phyloP scores from a whole-genome alignment of 2,797 vertebrate species.

The Clangula hyemalis region DNA sequence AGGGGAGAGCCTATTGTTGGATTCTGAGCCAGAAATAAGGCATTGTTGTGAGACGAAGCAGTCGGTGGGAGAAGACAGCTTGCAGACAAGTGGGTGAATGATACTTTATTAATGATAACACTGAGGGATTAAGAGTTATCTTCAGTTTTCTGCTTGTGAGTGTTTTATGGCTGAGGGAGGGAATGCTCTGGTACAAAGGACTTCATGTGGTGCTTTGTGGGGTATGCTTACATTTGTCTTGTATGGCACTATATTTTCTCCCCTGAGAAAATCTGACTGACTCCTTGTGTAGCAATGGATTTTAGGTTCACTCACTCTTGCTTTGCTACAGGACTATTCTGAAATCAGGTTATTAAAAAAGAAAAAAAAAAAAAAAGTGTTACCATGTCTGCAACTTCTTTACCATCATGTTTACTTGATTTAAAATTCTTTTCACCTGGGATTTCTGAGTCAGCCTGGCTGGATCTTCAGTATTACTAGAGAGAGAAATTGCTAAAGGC shows the following conservation, averaged over 20 bases:
- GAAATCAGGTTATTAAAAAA: neutral
- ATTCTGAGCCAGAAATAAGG: constrained; percentile 47
- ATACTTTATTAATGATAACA: constrained; percentile 43
- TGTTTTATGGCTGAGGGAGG: neutral
- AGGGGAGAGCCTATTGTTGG: constrained; percentile 66
- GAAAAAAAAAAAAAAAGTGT: neutral
- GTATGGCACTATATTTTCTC: neutral
- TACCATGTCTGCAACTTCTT: neutral
- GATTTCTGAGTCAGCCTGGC: neutral
- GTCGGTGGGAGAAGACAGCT: constrained; percentile 33
- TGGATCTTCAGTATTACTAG: neutral
- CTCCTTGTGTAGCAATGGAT: too few relatives aligned
- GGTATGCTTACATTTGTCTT: neutral
- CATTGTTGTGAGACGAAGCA: constrained; percentile 31
- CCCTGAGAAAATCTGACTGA: neutral
- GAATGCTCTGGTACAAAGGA: neutral
- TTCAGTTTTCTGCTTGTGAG: neutral
- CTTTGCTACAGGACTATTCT: neutral
- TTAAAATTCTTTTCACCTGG: neutral
- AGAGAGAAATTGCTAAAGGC: neutral
- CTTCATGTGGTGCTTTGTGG: neutral
- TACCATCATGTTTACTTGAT: neutral
- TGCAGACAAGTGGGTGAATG: constrained; percentile 69
- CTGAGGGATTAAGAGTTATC: constrained; percentile 12
- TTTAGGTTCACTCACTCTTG: neutral